phyloP scores from a whole-genome alignment of 2,797 vertebrate genomes.

The Manis pentadactyla region DNA sequence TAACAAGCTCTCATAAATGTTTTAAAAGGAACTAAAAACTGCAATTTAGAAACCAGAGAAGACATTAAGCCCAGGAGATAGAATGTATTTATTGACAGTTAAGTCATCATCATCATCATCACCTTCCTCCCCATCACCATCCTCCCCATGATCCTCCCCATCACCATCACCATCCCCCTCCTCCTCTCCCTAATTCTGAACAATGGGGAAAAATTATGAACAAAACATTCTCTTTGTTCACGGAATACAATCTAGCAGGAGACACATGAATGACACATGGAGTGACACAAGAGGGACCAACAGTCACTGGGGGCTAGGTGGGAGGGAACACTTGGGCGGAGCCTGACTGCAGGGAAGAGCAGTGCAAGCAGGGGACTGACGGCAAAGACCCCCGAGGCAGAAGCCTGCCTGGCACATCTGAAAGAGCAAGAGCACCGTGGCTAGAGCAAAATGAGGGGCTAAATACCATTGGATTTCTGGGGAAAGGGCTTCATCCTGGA shows the following conservation, averaged over 20 bases:
- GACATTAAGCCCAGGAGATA: not conserved
- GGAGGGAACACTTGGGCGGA: not conserved
- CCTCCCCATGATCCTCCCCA: no score
- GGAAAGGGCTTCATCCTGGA: not conserved
- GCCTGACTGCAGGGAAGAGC: not conserved
- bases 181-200: not conserved
- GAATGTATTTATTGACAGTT: not conserved
- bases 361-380: not conserved
- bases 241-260: rapidly evolving
- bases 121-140: no score
- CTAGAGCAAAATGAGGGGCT: rapidly evolving
- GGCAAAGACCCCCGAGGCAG: not conserved
- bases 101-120: not conserved
- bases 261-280: not conserved
- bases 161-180: not conserved
- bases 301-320: not conserved
- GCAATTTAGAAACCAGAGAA: not conserved
- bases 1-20: not conserved
- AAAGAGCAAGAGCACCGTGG: rapidly evolving
- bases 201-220: not conserved
- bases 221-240: not conserved
- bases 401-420: not conserved
- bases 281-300: not conserved
- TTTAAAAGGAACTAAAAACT: not conserved
- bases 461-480: not conserved